A percentile compares a stretch with the other conserved stretches of the same genome.
phyloP scores from a whole-genome alignment of 2,888 invertebrate species.

The Ptilodon capucinus region DNA sequence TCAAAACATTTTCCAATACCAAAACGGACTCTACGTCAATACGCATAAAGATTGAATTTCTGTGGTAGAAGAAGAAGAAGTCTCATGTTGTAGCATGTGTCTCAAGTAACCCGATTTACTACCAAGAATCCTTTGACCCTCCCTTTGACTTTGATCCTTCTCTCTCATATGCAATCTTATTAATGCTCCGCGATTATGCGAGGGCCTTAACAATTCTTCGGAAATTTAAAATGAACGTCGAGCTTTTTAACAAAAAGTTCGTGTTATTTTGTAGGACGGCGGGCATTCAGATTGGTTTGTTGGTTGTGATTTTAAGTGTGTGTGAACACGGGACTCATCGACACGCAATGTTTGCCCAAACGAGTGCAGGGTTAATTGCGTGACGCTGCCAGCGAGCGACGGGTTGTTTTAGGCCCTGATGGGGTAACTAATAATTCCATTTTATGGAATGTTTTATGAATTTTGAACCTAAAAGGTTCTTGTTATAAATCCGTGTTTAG shows the following conservation, averaged over 20 bases:
- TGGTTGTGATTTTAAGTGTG: conserved; percentile 29
- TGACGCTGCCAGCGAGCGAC: conserved; percentile 25
- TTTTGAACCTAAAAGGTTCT: too few relatives aligned
- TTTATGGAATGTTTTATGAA: too few relatives aligned
- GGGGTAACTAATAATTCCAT: background rate
- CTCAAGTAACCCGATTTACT: background rate
- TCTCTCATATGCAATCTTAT: background rate
- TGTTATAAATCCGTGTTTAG: too few relatives aligned
- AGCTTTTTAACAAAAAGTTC: background rate
- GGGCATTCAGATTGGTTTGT: background rate
- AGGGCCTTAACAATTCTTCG: background rate
- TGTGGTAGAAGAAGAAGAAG: too few relatives aligned
- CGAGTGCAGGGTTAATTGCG: conserved; percentile 44
- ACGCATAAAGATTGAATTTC: too few relatives aligned
- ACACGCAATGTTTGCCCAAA: conserved; percentile 38
- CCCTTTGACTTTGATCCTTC: background rate
- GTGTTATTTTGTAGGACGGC: background rate
- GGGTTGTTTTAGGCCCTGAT: background rate
- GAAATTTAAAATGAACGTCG: background rate
- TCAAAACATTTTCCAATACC: too few relatives aligned
- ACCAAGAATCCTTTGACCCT: background rate
- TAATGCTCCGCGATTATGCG: background rate
- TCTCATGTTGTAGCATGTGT: too few relatives aligned
- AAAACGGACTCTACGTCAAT: too few relatives aligned
- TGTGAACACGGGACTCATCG: conserved; percentile 8